A percentile compares a stretch with the other conserved stretches of the same genome.
These are phyloP conservation scores for Aethes cnicana DNA, from an alignment of 2,888 invertebrate species.

Conservation along the genomic window DNA sequence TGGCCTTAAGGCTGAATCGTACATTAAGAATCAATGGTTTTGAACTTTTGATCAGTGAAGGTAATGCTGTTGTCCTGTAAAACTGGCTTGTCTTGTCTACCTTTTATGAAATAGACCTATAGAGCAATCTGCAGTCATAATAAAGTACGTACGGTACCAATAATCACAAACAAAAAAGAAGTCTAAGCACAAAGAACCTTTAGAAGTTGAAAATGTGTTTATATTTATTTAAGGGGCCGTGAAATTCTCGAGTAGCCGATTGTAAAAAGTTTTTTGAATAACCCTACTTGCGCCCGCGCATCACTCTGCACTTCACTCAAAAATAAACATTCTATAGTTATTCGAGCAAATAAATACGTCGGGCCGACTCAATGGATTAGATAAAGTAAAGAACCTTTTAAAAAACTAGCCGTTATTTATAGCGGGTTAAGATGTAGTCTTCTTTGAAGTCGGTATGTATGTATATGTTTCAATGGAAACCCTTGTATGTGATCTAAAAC, in stretches of 20 bases:
- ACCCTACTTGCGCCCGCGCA: not conserved
- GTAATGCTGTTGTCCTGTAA: too few relatives aligned
- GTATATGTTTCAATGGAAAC: constrained; percentile 55
- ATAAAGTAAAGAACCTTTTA: constrained; percentile 47
- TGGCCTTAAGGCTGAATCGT: too few relatives aligned
- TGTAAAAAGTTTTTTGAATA: not conserved
- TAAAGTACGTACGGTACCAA: not conserved
- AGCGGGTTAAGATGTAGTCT: constrained; percentile 1
- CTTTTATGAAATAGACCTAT: not conserved
- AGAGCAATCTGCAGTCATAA: not conserved
- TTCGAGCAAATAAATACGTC: constrained; percentile 57
- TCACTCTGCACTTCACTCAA: constrained; percentile 22
- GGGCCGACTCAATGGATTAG: constrained; percentile 56
- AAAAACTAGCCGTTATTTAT: not conserved
- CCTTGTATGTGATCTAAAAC: constrained; percentile 69
- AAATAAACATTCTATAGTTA: too few relatives aligned
- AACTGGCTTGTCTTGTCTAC: too few relatives aligned
- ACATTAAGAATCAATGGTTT: too few relatives aligned
- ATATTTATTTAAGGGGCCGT: not conserved
- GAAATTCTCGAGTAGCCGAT: not conserved
- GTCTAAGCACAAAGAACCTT: too few relatives aligned
- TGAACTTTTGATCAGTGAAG: too few relatives aligned
- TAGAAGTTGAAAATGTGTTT: too few relatives aligned
- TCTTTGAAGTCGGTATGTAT: not conserved
- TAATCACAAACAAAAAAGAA: too few relatives aligned